Base-by-base conservation (phyloP, 2,113 vertebrate species). In the Amblyopsis rosae region DNA sequence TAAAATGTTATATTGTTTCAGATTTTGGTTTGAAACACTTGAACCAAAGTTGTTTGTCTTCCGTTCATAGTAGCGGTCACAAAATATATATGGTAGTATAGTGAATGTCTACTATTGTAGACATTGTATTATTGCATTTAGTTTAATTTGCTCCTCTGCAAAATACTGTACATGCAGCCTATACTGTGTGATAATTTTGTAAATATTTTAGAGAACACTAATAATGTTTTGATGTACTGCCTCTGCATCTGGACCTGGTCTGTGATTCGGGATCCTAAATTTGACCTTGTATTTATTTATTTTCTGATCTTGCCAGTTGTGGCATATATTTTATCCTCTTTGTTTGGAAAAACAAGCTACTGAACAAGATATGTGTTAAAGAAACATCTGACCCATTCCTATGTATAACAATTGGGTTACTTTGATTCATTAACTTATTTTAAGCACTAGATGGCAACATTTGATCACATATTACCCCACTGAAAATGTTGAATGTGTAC, bases 1-100 rank as follows among this genome's bases (percentile, higher is more conserved):
- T 41, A 57, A 63, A 51, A 71, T 81, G 82, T 78, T 53, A 72
- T 50, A 50, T 9, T 12, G 49, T 8, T 15, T 54, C 51, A 15
- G 70, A 75, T 70, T 26, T 59, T 82, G 80, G 76, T 48, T 0
- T 74, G 67, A 65, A 82, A 82, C 73, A 70, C 13, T 54, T 74
- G 71, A 77, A 89, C 80, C 80, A 83, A 84, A 85, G 76, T 79
- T 58, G 69, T 26, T 2, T 81, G 69, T 82, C 69, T 15, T 67
- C 68, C 87, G 75, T 80, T 81, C 66, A 76, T 82, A 45, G 17
- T 80, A 63, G 50, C 70, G 67, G 70, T 72, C 35, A 41, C 35
- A 41, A 41, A 41, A 41, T 8, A 41, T 26, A 62, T 75, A 53
- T 49, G 51, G 3, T 63, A 79, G 70, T 33, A 70, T 80, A 79